Base-by-base conservation (phyloP, 2,888 invertebrate genomes). In the Hemaris fuciformis region DNA sequence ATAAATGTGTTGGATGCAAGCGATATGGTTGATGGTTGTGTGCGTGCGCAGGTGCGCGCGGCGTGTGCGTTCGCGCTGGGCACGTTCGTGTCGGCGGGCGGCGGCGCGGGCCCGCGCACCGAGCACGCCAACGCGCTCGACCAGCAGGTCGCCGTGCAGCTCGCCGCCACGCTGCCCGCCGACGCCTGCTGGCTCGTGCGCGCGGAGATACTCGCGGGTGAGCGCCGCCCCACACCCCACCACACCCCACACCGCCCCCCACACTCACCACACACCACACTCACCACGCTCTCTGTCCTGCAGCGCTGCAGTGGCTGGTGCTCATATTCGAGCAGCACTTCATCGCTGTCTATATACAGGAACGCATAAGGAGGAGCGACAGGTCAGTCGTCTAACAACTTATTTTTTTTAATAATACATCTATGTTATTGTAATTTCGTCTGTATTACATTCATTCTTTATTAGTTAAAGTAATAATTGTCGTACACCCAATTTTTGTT, bases 51-150 rank as follows among this genome's bases (percentile, higher is more conserved):
- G 96, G 96, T 97, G 56, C 94, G 99, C 63, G 98, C 99, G 10
- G 97, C 99, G 1, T 96, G 97, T 53, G 98, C 99, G 4, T 99
- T 96, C 91, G 99, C 99, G 13, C 93, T 99, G 66, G 99, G 99
- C 67, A 97, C 98, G 22, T 98, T 98, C 88, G 95, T 99, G 75
- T 97, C 96, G 83, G 96, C 96, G 38, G 96, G 96, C 57, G 96
- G 96, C 15, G 95, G 95, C 45, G 70, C 71, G 66, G 94, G 94
- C 25, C 95, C 96, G 80, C 95, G 98, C 73, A 96, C 96, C 58
- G 98, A 98, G 80, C 99, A 99, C 88, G 98, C 98, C 46, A 98
- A 97, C 87, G 97, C 96, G 80, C 97, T 99, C 64, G 98, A 99
- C 92, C 98, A 98, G 80, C 96, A 96, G 74, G 96, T 99, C 69